Percentiles rank a stretch among this genome's conserved stretches.
phyloP scores from a whole-genome alignment of 2,888 invertebrate genomes.

The Micoletzkya japonica region DNA sequence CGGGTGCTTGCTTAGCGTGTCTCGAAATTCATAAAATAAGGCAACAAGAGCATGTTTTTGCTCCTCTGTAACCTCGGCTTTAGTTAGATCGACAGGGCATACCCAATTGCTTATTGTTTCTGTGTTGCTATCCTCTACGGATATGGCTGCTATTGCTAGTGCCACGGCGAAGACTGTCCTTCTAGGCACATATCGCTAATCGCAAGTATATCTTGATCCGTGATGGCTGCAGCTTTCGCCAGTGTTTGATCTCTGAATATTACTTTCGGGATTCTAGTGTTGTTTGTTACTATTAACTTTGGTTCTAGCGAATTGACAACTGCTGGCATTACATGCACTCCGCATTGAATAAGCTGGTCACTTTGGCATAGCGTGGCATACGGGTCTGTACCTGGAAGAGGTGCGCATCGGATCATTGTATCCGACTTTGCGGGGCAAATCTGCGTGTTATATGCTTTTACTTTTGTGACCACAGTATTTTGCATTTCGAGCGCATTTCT shows the following conservation, averaged over 20 bases:
- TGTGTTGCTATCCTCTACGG: not conserved
- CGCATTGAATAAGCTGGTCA: not conserved
- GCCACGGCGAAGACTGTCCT: not conserved
- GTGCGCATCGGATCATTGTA: not conserved
- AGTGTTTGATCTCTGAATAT: not conserved
- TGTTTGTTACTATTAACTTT: not conserved
- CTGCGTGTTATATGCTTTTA: not conserved
- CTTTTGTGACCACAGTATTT: not conserved
- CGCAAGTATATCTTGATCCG: not conserved
- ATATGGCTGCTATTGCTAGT: not conserved
- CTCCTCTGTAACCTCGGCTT: not conserved
- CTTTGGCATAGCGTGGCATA: not conserved
- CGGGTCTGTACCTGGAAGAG: not conserved
- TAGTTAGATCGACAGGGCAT: not conserved
- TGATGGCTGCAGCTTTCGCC: not conserved
- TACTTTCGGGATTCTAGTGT: not conserved
- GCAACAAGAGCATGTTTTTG: not conserved
- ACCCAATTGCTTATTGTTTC: not conserved
- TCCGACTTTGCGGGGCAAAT: not conserved
- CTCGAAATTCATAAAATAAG: constrained; percentile 1
- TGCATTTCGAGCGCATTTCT: too few species aligned
- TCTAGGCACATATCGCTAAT: not conserved
- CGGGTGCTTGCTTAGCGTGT: not conserved
- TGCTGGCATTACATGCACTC: not conserved
- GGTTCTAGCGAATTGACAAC: not conserved